Evolutionary conservation across 2,113 vertebrate species (phyloP).

Genomic region (Bubo scandiacus): DNA sequence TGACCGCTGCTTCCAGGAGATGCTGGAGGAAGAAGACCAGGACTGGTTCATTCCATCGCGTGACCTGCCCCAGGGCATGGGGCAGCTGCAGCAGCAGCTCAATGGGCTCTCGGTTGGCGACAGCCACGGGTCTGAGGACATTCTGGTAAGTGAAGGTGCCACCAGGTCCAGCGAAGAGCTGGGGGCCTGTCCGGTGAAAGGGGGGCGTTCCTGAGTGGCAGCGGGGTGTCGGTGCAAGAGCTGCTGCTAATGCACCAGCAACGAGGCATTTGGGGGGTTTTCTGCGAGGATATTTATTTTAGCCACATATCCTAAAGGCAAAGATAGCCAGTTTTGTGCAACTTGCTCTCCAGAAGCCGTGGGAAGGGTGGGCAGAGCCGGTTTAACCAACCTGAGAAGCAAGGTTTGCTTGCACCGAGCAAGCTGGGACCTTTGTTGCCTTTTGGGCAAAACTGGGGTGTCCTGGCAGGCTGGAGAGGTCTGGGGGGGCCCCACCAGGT

Average conservation of each 20-base stretch:
- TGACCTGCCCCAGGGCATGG: conserved; percentile 89
- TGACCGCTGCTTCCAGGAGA: conserved; percentile 98
- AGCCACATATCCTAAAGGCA: neutral
- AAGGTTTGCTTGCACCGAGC: too few species aligned
- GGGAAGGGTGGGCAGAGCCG: neutral
- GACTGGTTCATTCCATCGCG: conserved; percentile 97
- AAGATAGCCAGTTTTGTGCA: neutral
- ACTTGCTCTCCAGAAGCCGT: neutral
- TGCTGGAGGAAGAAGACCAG: conserved; percentile 97
- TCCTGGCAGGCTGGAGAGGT: neutral
- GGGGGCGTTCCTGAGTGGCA: neutral
- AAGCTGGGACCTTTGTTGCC: neutral
- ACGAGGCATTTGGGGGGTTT: neutral
- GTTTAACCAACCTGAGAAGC: too few species aligned
- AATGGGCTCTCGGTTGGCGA: conserved; percentile 85
- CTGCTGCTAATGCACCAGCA: accelerated
- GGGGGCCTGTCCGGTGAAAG: too few species aligned
- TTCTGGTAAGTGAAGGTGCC: conserved; percentile 81
- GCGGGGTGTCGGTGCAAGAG: neutral
- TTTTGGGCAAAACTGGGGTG: neutral
- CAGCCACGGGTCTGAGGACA: conserved; percentile 82
- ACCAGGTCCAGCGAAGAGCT: too few species aligned
- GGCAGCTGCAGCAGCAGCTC: conserved; percentile 93
- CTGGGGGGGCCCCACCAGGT: neutral
- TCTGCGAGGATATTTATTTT: neutral